Base-by-base conservation (phyloP, 2,797 vertebrate species). In the Pantherophis vulpinus region DNA sequence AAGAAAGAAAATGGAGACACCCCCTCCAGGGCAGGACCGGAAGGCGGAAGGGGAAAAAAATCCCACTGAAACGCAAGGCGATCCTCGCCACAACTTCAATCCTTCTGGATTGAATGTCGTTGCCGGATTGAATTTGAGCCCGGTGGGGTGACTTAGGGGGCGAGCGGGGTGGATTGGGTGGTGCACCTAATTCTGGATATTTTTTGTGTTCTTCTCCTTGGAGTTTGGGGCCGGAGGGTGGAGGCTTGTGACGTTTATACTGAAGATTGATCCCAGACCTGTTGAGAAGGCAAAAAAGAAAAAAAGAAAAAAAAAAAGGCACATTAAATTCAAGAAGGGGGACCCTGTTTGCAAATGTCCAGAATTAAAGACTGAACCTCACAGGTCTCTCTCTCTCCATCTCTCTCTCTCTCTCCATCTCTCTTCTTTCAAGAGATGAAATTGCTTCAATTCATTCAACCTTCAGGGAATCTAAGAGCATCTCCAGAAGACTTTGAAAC, bases 191-290 rank as follows among this genome's bases (percentile, higher is more conserved):
- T 96, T 96, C 96, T 97, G 96, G 96, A 0, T 91, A 94, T 12
- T 96, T 96, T 97, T 95, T 92, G 94, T 95, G 93, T 59, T 96
- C 95, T 97, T 98, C 97, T 98, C 97, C 97, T n/a, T 98, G 97
- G 97, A 97, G 97, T 88, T 95, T 92, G 94, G 95, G 97, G 96
- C 93, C 96, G 95, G 16, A 9, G 95, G 94, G 97, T 18, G 94
- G 96, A 94, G 93, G 88, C 94, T 95, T 96, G 94, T 96, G 94
- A 95, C 94, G 95, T 96, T 98, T 98, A 99, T 96, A 99, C 99
- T 91, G 99, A 99, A 93, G 99, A 99, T 95, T 99, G 99, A 98
- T 99, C 99, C 99, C 99, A 99, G 91, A 99, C 99, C 99, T 99
- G 97, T 70, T 92, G 93, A 90, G 88, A 61, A 95, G 20, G 63